Evolutionary conservation across 2,888 invertebrate species (phyloP), one percentile per base, ranked within the genome.

Genomic region (Pterobdella sp.): DNA sequence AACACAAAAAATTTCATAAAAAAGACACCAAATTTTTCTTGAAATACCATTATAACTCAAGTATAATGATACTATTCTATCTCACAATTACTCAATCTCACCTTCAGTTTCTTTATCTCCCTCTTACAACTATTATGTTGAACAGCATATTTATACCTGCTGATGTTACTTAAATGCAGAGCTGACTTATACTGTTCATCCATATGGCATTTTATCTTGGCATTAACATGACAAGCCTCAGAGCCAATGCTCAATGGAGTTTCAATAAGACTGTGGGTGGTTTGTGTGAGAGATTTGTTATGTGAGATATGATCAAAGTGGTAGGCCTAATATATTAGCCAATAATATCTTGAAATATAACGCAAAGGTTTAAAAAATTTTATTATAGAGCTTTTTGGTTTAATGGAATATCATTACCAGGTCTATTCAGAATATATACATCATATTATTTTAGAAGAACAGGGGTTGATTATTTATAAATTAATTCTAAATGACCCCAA

Each of bases 191-290:
- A 56, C 60, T 56, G 60, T 4, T 56, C 60, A n/a, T 56, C 60
- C 60, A 56, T 3, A 26, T 56, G 60, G 26, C 60, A 56, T n/a
- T n/a, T 56, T 26, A 56, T 26, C 60, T 56, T 56, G 60, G 60
- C 60, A 56, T 56, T 56, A 26, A 56, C 60, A 22, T 56, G 60
- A n/a, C 60, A 56, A 26, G 60, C 60, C 60, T 56, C 60, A 14
- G 60, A n/a, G 3, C 60, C 60, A 4, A 56, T 56, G 60, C 60
- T 56, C n/a, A 56, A n/a, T 26, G 60, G 60, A 18, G n/a, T 22
- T 14, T 56, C 60, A 26, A 56, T 56, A 3, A 56, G 60, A 56
- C 60, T 56, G 60, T 4, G n/a, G n/a, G n/a, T n/a, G n/a, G n/a
- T n/a, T n/a, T n/a, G n/a, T n/a, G n/a, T n/a, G n/a, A n/a, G n/a